Evolutionary conservation across 2,797 vertebrate species (phyloP), one percentile per base, ranked within the genome.

Genomic region (Macrochelys suwanniensis): DNA sequence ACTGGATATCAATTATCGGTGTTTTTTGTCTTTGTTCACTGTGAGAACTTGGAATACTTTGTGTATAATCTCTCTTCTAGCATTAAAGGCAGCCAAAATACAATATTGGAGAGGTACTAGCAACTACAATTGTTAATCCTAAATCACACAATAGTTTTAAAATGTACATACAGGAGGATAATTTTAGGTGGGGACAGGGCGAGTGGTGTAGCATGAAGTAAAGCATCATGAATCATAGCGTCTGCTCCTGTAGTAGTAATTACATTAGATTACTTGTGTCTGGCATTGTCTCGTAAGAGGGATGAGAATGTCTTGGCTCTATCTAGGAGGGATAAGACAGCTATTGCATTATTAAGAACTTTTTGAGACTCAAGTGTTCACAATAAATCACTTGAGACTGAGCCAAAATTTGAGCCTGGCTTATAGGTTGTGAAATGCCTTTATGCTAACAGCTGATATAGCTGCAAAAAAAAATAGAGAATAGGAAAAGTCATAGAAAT

Each of bases 1-100:
- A 71, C 12, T 1, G 85, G 71, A 71, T 80, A 51, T 1, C 5
- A 61, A 84, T 33, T 15, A 16, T 85, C 0, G 0, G 3, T 94
- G n/a, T 82, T 7, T 19, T 71, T 91, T 96, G 68, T 23, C 71
- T 81, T 86, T 50, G 25, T 19, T 77, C 21, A 50, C 26, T 91
- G 45, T 61, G 50, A 81, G 25, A 90, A 80, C 3, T 82, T 80
- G 1, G 19, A 68, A 76, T 5, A 57, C 56, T 45, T 11, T 89
- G 89, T 86, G 86, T 42, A 0, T 56, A 37, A n/a, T 50, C n/a
- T 1, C 53, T 37, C 47, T 71, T 79, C 33, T 92, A 28, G 23
- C 12, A 79, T 0, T 59, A 81, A 17, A 31, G 10, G 84, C 57
- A 57, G 11, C 49, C 45, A 57, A 42, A 13, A 56, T 31, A 85